Percentiles rank a stretch among this genome's conserved stretches.
phyloP scores from a whole-genome alignment of 2,888 invertebrate species.

The Protophormia terraenovae region DNA sequence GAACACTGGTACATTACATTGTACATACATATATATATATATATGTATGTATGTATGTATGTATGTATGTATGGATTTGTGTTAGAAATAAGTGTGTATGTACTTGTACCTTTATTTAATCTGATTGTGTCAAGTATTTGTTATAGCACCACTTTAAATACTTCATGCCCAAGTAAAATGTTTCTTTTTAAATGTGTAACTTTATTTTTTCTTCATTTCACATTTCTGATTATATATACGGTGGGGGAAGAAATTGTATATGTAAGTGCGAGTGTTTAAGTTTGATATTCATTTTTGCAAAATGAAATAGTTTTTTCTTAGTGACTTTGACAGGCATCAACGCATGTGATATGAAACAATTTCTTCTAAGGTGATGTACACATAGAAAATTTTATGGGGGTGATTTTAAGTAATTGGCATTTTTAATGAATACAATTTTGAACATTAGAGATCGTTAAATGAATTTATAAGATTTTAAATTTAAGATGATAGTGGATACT shows the following conservation, averaged over 20 bases:
- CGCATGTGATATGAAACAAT: conserved; percentile 13
- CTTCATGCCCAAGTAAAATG: conserved; percentile 39
- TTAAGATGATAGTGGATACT: no score
- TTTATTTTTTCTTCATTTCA: neutral
- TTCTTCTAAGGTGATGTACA: neutral
- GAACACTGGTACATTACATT: neutral
- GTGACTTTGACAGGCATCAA: conserved; percentile 65
- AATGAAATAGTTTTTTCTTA: conserved; percentile 35
- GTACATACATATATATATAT: neutral
- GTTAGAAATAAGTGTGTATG: neutral
- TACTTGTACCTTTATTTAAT: conserved; percentile 52
- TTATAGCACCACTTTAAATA: conserved; percentile 64
- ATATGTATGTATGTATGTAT: neutral
- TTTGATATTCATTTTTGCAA: conserved; percentile 12
- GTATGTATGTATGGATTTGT: neutral
- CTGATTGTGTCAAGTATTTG: conserved; percentile 65
- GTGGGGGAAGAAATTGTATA: neutral
- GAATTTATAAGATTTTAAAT: no score
- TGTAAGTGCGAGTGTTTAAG: neutral
- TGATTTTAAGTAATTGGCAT: neutral
- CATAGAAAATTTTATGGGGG: neutral
- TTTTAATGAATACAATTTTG: no score
- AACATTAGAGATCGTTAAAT: no score
- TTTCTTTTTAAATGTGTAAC: neutral
- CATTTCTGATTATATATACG: neutral